Evolutionary conservation across 2,113 vertebrate genomes (phyloP).

Genomic region (Anseranas semipalmata): DNA sequence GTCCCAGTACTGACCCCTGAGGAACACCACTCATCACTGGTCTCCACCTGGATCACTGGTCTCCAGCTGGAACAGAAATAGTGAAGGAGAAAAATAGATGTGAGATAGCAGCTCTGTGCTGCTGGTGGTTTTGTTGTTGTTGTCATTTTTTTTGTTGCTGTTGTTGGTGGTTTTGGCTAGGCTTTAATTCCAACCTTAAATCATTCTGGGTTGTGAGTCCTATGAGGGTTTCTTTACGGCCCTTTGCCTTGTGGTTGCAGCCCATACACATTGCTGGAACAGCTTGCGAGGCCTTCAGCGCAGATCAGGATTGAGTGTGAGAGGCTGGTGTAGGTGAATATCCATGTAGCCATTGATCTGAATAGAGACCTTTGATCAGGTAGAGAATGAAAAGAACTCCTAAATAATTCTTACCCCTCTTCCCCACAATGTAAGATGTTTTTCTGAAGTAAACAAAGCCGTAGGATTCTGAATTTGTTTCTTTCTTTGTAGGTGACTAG

Average conservation of each 20-base stretch:
- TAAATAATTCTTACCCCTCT: background rate
- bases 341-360: background rate
- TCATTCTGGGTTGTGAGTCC: background rate
- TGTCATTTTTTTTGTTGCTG: too few species aligned
- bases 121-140: background rate
- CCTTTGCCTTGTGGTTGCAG: background rate
- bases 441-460: background rate
- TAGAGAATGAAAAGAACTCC: background rate
- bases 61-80: background rate
- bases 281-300: background rate
- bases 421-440: accelerated
- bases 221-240: background rate
- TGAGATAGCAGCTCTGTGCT: background rate
- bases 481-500: background rate
- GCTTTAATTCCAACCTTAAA: background rate
- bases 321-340: background rate
- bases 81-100: background rate
- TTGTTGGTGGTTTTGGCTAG: background rate
- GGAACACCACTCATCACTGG: too few species aligned
- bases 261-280: background rate
- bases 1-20: too few species aligned
- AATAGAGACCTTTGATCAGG: background rate
- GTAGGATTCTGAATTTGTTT: background rate
- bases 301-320: background rate
- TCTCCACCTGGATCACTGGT: too few species aligned